These are phyloP conservation scores for Apogon hyalosoma DNA, from an alignment of 2,797 vertebrate genomes.

Conservation along the genomic window DNA sequence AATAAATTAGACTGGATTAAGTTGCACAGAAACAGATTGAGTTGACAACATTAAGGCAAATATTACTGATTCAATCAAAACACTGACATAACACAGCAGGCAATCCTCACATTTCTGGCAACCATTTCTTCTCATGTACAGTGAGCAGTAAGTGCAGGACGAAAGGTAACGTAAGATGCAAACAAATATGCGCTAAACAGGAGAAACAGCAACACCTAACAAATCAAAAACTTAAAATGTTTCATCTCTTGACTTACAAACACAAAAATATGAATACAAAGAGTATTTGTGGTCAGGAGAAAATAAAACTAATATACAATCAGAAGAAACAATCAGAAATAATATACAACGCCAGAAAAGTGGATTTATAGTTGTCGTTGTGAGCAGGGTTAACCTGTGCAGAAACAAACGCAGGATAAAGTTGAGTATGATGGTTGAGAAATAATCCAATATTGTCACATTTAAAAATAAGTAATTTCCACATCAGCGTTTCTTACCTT, in stretches of 20 bases:
- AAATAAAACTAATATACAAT: slow-evolving; percentile 50
- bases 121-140: slow-evolving; percentile 27
- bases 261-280: slow-evolving; percentile 20
- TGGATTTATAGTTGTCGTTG: slow-evolving; percentile 22
- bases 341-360: slow-evolving; percentile 64
- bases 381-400: slow-evolving; percentile 71
- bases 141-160: slow-evolving; percentile 58
- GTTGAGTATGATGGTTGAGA: background rate
- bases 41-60: slow-evolving; percentile 33
- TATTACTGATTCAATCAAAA: slow-evolving; percentile 32
- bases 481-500: slow-evolving; percentile 68
- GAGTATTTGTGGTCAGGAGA: slow-evolving; percentile 12
- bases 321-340: slow-evolving; percentile 29
- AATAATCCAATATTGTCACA: too few relatives aligned
- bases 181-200: slow-evolving; percentile 27
- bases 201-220: slow-evolving; percentile 13
- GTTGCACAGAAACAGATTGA: slow-evolving; percentile 48
- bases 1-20: slow-evolving; percentile 76
- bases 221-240: slow-evolving; percentile 23
- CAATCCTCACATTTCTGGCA: slow-evolving; percentile 19
- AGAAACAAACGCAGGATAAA: slow-evolving; percentile 10
- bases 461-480: too few relatives aligned
- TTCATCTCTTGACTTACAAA: slow-evolving; percentile 35
- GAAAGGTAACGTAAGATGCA: slow-evolving; percentile 17
- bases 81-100: slow-evolving; percentile 22